phyloP scores from a whole-genome alignment of 2,797 vertebrate genomes.

The Phataginus tricuspis region DNA sequence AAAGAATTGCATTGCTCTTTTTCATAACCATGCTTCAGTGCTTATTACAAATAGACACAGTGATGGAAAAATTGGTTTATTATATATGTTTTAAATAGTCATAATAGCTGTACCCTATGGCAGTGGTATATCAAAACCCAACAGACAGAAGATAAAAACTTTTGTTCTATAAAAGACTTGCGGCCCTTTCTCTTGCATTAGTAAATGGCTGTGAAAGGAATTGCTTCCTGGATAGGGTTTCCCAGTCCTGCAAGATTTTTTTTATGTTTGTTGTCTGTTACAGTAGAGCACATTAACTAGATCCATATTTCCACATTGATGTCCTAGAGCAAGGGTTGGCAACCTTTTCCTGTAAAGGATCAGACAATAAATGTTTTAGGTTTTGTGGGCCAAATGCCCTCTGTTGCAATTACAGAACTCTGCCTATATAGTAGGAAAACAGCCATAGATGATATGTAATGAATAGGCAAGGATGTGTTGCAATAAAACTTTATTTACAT shows the following conservation, averaged over 20 bases:
- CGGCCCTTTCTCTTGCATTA: background rate
- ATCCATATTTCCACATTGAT: background rate
- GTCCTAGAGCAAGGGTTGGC: background rate
- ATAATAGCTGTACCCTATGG: background rate
- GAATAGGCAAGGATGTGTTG: background rate
- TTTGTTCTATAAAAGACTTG: background rate
- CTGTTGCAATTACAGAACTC: background rate
- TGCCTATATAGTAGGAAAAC: background rate
- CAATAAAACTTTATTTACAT: slow-evolving; percentile 51
- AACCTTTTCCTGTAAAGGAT: background rate
- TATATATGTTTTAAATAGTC: slow-evolving; percentile 36
- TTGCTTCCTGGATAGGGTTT: background rate
- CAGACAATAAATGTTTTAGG: background rate
- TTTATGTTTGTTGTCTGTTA: background rate
- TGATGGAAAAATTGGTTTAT: slow-evolving; percentile 33
- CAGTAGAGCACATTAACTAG: background rate
- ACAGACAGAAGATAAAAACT: background rate
- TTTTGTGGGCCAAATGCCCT: background rate
- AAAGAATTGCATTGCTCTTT: slow-evolving; percentile 32
- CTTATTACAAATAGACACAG: slow-evolving; percentile 39
- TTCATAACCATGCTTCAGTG: background rate
- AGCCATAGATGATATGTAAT: background rate
- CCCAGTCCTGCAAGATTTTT: background rate
- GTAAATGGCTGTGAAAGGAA: background rate
- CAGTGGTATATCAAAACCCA: background rate